Percentiles rank a stretch among this genome's conserved stretches.
These are phyloP conservation scores for Henricia sp. DNA, from an alignment of 53 echinoderm and acorn worm species.

Conservation along the genomic window DNA sequence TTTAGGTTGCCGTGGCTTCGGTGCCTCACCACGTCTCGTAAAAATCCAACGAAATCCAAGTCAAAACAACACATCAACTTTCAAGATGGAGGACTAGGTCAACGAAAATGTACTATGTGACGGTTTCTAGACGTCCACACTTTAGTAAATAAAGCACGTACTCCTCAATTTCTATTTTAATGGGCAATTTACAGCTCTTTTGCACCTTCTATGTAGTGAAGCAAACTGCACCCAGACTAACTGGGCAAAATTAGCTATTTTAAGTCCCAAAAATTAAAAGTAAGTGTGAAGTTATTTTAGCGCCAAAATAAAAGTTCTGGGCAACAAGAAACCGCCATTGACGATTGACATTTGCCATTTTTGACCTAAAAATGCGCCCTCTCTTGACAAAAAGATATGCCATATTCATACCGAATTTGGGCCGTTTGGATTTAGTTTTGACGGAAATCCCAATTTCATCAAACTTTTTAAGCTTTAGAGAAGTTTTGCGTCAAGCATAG, in stretches of 20 bases:
- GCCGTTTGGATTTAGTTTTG: neutral
- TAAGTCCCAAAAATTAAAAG: neutral
- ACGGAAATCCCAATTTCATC: too few relatives aligned
- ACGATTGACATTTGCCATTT: constrained; percentile 52
- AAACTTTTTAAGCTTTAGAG: too few relatives aligned
- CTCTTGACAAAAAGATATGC: neutral
- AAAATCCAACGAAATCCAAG: constrained; percentile 63
- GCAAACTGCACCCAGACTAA: neutral
- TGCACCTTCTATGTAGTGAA: neutral
- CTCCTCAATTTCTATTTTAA: neutral
- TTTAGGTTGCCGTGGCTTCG: constrained; percentile 81
- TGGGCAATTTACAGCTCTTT: neutral
- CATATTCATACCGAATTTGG: neutral
- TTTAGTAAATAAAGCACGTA: constrained; percentile 86
- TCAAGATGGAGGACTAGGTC: constrained; percentile 73
- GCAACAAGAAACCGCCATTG: constrained; percentile 44
- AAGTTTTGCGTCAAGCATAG: too few relatives aligned
- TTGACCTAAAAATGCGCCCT: constrained; percentile 52
- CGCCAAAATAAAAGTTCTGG: constrained; percentile 52
- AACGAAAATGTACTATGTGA: constrained; percentile 57
- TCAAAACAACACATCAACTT: constrained; percentile 65
- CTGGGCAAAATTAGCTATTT: neutral
- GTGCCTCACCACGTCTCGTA: constrained; percentile 50
- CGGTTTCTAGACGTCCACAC: constrained; percentile 64
- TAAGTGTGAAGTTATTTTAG: constrained; percentile 45